Evolutionary conservation across 2,113 vertebrate genomes (phyloP), one percentile per base, ranked within the genome.

Genomic region (Eurypyga helias): DNA sequence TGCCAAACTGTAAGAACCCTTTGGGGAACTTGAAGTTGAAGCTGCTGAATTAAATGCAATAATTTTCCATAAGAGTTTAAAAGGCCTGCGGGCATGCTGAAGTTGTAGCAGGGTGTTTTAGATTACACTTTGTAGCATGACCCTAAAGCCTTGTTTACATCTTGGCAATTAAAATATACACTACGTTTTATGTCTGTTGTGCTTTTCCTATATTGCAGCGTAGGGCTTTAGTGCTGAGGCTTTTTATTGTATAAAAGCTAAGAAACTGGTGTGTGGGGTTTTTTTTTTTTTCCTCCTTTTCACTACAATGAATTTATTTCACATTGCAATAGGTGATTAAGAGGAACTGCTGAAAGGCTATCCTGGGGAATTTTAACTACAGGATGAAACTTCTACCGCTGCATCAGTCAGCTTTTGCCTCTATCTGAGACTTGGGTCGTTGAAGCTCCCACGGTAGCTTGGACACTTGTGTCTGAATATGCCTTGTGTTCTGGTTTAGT

Each of bases 101-200:
- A 96, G 72, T 89, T 97, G 78, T 96, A 94, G 94, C 92, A 94
- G 86, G 41, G 62, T 97, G 73, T 95, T 97, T 96, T 95, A 97
- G 95, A 93, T 97, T 96, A 96, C 90, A 76, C 83, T 97, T 85
- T 73, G 61, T 94, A 97, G 94, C 91, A 52, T 97, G 95, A 97
- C 96, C 91, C 97, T 87, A 90, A 98, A 97, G 94, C 61, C 94
- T 97, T 79, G 28, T 98, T 97, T 98, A 90, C 77, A 93, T 97
- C 93, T 96, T 95, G 79, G 57, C 96, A 97, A 97, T 98, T 98
- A 97, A 98, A 98, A 96, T 93, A 92, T 67, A 95, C 95, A 80
- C 61, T 64, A 48, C 51, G 28, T 86, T 95, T 90, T 92, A 73
- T 90, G 73, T 91, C 84, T 92, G 60, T 91, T 65, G 66, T 89